phyloP scores from a whole-genome alignment of 2,113 vertebrate species.

The Neogale vison region DNA sequence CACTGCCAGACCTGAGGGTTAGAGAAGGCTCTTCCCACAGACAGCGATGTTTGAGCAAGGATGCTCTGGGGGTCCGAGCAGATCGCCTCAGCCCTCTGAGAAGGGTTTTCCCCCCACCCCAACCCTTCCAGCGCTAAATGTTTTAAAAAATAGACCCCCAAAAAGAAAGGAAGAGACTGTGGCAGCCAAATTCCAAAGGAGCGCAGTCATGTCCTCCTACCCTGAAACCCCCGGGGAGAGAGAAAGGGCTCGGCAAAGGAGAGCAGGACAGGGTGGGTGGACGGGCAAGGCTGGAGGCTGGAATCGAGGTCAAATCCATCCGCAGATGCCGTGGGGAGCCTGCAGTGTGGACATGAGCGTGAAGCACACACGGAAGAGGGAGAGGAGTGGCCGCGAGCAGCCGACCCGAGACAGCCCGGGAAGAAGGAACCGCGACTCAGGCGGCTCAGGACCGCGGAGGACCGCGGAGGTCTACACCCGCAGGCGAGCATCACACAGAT shows the following conservation, averaged over 20 bases:
- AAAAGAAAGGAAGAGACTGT: background rate
- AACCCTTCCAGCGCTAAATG: background rate
- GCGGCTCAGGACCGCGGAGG: rapidly evolving
- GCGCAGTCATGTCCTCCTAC: background rate
- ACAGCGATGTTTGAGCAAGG: background rate
- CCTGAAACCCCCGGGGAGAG: background rate
- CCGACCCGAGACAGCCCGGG: background rate
- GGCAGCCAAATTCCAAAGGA: conserved; percentile 20
- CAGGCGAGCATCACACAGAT: background rate
- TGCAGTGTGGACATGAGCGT: rapidly evolving
- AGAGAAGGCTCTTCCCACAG: background rate
- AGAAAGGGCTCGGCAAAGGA: background rate
- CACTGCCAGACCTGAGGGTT: background rate
- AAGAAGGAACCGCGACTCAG: background rate
- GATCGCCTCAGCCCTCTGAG: background rate
- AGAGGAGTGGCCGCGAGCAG: background rate
- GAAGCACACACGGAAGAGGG: background rate
- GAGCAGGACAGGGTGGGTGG: too few relatives aligned
- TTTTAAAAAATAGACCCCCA: conserved; percentile 37
- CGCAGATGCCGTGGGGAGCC: background rate
- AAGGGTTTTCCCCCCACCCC: background rate
- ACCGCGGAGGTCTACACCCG: background rate
- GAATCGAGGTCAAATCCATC: background rate
- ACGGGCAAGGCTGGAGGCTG: background rate
- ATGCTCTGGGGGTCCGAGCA: background rate